Evolutionary conservation across 2,888 invertebrate species (phyloP), one percentile per base, ranked within the genome.

Genomic region (Octonoba sinensis): DNA sequence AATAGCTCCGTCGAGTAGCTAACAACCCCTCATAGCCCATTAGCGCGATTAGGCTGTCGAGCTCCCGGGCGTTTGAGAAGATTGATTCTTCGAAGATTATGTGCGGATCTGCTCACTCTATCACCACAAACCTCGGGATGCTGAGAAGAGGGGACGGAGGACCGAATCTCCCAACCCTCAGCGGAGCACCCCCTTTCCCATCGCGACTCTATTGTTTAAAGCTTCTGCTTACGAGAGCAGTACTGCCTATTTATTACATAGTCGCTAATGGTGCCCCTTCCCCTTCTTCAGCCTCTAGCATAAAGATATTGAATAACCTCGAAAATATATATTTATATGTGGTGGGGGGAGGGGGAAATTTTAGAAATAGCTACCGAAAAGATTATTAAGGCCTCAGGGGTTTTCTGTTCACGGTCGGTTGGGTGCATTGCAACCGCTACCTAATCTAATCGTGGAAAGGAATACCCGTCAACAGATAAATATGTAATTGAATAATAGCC

Each of bases 11-110:
- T 69, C 64, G 66, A 71, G 71, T 65, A 24, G 64, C 64, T 36
- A 59, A 12, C 54, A 51, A 49, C 78, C 65, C 78, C 71, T 66
- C 71, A 72, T 65, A 72, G 65, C 78, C 78, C 78, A 78, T 78
- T 78, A 78, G 78, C 57, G 44, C 78, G 66, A 78, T 72, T 78
- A 78, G 64, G n/a, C 78, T 72, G 66, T 66, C 77, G 77, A 71
- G 77, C 70, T 71, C 36, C 65, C 62, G 57, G 67, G 57, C 65
- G 56, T 71, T 70, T 20, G 64, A 65, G 78, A 78, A 78, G 78
- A 78, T 78, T 78, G 78, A 78, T 78, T 78, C 72, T 59, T 65
- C 71, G 36, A 78, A 78, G 78, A 78, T 78, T 72, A 78, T 72
- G 71, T 51, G 67, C 49, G 67, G 75, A 66, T 74, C 74, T 74